A percentile compares a stretch with the other conserved stretches of the same genome.
Evolutionary conservation across 2,888 invertebrate genomes (phyloP).

Genomic region (Miltochrista miniata): DNA sequence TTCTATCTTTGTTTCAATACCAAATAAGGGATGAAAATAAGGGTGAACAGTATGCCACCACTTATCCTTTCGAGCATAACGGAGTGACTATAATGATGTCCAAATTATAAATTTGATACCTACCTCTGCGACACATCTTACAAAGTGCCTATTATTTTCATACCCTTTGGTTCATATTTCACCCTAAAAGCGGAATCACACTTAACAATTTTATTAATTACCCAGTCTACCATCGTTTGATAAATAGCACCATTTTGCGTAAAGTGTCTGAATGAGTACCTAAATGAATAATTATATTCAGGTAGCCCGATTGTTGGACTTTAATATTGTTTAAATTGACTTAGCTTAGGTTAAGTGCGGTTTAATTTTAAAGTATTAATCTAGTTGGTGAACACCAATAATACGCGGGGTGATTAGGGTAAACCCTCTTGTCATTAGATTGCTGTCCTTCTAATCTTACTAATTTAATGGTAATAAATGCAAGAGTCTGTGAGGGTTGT

Average conservation of each 20-base stretch:
- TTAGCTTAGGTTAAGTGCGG: conserved; percentile 1
- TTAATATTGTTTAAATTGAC: conserved; percentile 19
- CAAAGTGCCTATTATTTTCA: conserved; percentile 12
- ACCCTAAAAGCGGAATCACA: conserved; percentile 7
- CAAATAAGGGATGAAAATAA: no score
- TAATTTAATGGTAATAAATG: no score
- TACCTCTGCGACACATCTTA: not conserved
- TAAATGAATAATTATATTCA: conserved; percentile 18
- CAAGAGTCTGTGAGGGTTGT: no score
- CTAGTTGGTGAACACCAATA: not conserved
- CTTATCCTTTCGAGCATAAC: no score
- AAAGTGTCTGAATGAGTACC: not conserved
- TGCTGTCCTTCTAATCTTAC: no score
- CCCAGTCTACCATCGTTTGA: conserved; percentile 18
- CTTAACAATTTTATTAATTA: conserved; percentile 23
- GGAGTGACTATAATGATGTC: no score
- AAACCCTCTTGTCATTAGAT: no score
- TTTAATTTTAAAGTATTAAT: not conserved
- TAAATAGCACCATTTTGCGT: conserved; percentile 20
- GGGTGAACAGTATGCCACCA: no score
- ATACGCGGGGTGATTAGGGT: no score
- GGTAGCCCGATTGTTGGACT: conserved; percentile 11
- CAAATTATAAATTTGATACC: no score
- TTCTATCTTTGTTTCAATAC: no score
- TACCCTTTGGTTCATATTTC: conserved; percentile 17